Conservation (phyloP, 2,797 vertebrate species). For the Linurgus olivaceus region DNA sequence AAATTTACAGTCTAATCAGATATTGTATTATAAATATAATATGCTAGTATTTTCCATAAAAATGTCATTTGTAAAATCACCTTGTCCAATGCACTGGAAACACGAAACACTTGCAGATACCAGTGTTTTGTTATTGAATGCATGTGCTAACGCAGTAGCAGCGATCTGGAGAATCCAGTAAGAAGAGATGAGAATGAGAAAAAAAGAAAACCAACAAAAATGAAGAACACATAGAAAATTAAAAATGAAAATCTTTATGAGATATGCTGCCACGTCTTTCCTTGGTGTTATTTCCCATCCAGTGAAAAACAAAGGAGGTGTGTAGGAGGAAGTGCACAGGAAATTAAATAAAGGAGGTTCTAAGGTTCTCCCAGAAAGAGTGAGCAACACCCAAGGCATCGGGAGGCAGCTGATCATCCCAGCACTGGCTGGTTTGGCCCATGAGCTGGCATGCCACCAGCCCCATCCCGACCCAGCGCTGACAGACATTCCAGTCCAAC, state of each 20-base stretch:
- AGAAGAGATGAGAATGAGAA: neutral
- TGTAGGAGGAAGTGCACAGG: neutral
- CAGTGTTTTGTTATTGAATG: neutral
- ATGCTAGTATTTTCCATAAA: neutral
- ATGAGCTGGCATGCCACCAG: neutral
- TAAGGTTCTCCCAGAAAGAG: neutral
- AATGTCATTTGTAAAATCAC: neutral
- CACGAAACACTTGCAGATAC: neutral
- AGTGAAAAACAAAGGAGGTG: neutral
- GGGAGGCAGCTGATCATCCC: neutral
- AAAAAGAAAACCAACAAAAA: neutral
- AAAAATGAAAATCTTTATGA: neutral
- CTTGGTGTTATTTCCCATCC: neutral
- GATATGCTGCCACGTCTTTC: neutral
- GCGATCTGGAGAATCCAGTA: neutral
- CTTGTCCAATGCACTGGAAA: neutral
- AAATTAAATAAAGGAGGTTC: neutral
- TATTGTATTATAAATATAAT: neutral
- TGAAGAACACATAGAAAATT: neutral
- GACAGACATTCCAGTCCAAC: neutral
- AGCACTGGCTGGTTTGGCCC: rapidly evolving
- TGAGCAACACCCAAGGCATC: rapidly evolving
- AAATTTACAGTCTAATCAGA: neutral
- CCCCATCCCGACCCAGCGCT: rapidly evolving
- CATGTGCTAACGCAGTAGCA: neutral